Conservation (phyloP, 2,888 invertebrate species). For the Ormia ochracea region DNA sequence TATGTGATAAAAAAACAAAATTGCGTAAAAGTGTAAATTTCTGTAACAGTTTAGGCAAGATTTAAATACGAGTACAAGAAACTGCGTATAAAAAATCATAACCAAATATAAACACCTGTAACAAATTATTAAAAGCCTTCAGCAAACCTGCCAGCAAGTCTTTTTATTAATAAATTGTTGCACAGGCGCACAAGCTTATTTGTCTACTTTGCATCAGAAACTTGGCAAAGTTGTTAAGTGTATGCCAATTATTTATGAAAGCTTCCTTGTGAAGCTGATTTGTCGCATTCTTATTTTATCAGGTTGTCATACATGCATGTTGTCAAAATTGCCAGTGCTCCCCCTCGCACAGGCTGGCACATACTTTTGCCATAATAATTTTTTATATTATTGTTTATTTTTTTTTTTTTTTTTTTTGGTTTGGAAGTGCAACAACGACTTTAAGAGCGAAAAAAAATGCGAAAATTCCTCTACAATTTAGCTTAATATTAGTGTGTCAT, state of each 20-base stretch:
- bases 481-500: conserved; percentile 59
- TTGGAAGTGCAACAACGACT: not conserved
- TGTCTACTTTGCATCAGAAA: not conserved
- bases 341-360: not conserved
- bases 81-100: not conserved
- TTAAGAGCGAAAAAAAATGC: not conserved
- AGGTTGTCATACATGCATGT: conserved; percentile 23
- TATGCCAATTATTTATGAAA: not conserved
- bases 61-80: not conserved
- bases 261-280: not conserved
- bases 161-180: conserved; percentile 10
- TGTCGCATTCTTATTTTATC: not conserved
- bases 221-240: not conserved
- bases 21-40: not conserved
- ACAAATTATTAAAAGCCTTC: not conserved
- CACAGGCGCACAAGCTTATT: not conserved
- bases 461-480: conserved; percentile 43
- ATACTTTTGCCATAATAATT: conserved; percentile 14
- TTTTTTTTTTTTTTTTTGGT: conserved; percentile 11
- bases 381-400: conserved; percentile 24
- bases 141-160: conserved; percentile 5
- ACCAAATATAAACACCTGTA: conserved; percentile 4
- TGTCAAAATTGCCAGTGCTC: conserved; percentile 1
- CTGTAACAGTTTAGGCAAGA: not conserved
- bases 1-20: not conserved